phyloP scores from a whole-genome alignment of 2,113 vertebrate genomes.

The Phyllostomus discolor region DNA sequence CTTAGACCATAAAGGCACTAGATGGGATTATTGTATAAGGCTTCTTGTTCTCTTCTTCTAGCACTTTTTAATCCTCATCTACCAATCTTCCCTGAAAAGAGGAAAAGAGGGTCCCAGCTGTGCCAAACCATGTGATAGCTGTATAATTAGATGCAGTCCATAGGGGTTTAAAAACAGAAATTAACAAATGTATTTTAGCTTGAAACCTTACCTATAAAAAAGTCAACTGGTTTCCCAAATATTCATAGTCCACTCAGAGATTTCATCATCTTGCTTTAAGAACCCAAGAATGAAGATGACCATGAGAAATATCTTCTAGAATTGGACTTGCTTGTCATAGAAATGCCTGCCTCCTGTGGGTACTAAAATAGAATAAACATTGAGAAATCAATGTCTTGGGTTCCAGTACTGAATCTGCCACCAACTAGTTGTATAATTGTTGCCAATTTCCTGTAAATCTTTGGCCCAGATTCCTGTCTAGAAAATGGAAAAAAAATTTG shows the following conservation, averaged over 20 bases:
- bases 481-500: not conserved
- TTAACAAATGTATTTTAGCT: constrained; percentile 16
- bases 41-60: constrained; percentile 14
- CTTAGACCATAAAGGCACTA: constrained; percentile 42
- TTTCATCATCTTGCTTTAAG: not conserved
- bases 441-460: constrained; percentile 34
- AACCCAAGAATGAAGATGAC: not conserved
- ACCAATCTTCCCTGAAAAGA: constrained; percentile 20
- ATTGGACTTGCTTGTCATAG: not conserved
- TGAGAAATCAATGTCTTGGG: not conserved
- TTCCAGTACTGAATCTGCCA: not conserved
- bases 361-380: not conserved
- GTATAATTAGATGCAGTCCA: not conserved
- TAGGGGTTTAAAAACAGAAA: constrained; percentile 37
- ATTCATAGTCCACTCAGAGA: not conserved
- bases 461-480: constrained; percentile 15
- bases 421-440: not conserved
- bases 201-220: not conserved
- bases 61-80: constrained; percentile 66
- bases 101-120: constrained; percentile 4
- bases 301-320: not conserved
- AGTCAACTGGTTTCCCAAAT: not conserved
- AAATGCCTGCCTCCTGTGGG: not conserved
- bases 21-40: constrained; percentile 50
- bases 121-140: constrained; percentile 10